Conservation (phyloP, 64 coral and sea anemone species). For the Catalaphyllia jardinei region DNA sequence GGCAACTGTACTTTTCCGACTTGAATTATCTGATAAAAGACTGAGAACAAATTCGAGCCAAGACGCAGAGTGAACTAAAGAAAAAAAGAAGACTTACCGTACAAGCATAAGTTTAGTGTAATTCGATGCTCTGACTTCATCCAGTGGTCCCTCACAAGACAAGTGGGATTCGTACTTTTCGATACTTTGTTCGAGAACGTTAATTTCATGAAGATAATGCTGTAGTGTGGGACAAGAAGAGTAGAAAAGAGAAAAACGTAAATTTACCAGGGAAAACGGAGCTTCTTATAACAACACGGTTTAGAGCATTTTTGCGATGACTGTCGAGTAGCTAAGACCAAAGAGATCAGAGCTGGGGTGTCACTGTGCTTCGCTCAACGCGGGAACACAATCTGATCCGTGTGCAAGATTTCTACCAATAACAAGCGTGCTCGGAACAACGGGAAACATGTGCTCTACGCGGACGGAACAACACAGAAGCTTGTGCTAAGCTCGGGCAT, state of each 20-base stretch:
- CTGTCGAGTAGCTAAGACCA: no score
- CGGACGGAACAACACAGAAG: not conserved
- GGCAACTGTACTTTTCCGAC: no score
- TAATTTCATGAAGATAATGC: constrained; percentile 42
- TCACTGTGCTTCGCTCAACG: no score
- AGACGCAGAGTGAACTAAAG: no score
- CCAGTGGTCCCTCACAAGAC: constrained; percentile 21
- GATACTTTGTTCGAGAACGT: constrained; percentile 33
- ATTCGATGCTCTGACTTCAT: not conserved
- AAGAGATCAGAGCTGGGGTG: no score
- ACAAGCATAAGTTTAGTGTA: not conserved
- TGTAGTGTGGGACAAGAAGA: not conserved
- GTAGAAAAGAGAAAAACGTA: not conserved
- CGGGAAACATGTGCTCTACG: not conserved
- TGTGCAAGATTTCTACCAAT: no score
- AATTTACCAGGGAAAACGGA: not conserved
- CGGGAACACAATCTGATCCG: no score
- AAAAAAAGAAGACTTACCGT: not conserved
- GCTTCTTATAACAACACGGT: no score
- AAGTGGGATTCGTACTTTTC: constrained; percentile 25
- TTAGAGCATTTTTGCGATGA: no score
- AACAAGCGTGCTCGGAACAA: not conserved
- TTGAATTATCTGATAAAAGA: no score
- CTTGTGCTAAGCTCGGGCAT: not conserved
- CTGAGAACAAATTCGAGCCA: no score